phyloP scores from a whole-genome alignment of 2,113 vertebrate species.

The Mellivora capensis region DNA sequence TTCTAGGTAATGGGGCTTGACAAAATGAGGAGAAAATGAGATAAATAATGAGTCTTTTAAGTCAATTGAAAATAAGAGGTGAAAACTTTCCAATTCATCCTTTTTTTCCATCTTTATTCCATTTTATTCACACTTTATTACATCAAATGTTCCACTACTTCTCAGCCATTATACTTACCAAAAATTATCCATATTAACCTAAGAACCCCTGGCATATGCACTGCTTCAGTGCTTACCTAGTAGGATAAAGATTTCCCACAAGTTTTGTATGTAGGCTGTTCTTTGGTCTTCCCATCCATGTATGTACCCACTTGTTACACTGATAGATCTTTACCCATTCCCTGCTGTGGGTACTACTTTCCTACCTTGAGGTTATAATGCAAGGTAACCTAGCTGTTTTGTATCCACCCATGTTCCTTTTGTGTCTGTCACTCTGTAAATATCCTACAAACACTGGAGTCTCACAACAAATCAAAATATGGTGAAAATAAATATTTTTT shows the following conservation, averaged over 20 bases:
- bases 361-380: neutral
- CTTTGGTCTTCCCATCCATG: conserved; percentile 38
- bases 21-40: neutral
- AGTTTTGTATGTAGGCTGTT: neutral
- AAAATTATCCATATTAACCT: neutral
- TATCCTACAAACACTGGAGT: neutral
- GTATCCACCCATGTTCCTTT: neutral
- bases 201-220: neutral
- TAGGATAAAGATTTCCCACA: conserved; percentile 15
- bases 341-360: neutral
- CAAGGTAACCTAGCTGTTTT: neutral
- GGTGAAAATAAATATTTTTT: neutral
- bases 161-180: neutral
- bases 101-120: neutral
- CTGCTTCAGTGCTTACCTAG: neutral
- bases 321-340: neutral
- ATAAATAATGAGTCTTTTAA: neutral
- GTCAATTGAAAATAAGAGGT: neutral
- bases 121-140: conserved; percentile 25
- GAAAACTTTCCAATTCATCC: neutral
- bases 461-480: neutral
- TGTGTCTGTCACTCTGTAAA: conserved; percentile 8
- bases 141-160: neutral
- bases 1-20: neutral
- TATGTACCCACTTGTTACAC: conserved; percentile 32